Percentiles rank a stretch among this genome's conserved stretches.
These are phyloP conservation scores for Penaeus vannamei DNA, from an alignment of 1,140 invertebrate genomes.

Conservation along the genomic window DNA sequence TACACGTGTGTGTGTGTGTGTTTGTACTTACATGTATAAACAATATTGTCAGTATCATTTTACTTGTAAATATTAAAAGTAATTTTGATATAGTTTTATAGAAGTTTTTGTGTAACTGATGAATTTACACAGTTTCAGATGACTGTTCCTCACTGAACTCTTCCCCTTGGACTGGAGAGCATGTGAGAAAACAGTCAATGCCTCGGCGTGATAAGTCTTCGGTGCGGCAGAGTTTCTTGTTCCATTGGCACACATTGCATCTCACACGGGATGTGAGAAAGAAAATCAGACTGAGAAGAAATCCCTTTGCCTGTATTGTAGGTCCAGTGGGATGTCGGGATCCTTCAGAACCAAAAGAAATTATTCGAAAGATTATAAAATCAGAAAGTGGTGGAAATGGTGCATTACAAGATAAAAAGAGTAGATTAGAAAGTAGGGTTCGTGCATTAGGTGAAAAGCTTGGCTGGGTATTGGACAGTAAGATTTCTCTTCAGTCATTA, in stretches of 20 bases:
- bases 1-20: too few species aligned
- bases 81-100: slow-evolving; percentile 56
- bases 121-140: slow-evolving; percentile 79
- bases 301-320: slow-evolving; percentile 34
- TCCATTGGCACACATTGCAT: slow-evolving; percentile 3
- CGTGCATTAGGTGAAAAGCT: slow-evolving; percentile 37
- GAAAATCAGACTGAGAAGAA: slow-evolving; percentile 30
- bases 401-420: neutral
- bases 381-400: slow-evolving; percentile 21
- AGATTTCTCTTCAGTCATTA: slow-evolving; percentile 22
- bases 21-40: too few species aligned
- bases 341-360: neutral
- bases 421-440: slow-evolving; percentile 45
- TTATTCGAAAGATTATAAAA: slow-evolving; percentile 12
- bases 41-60: too few species aligned
- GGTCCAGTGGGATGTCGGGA: slow-evolving; percentile 18
- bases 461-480: slow-evolving; percentile 44
- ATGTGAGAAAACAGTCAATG: slow-evolving; percentile 86
- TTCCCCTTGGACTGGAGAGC: slow-evolving; percentile 89
- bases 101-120: neutral
- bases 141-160: slow-evolving; percentile 90
- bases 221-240: slow-evolving; percentile 74
- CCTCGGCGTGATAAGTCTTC: slow-evolving; percentile 81
- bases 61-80: too few species aligned
- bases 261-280: slow-evolving; percentile 23